These are phyloP conservation scores for Eupithecia subfuscata DNA, from an alignment of 2,888 invertebrate species.

Conservation along the genomic window DNA sequence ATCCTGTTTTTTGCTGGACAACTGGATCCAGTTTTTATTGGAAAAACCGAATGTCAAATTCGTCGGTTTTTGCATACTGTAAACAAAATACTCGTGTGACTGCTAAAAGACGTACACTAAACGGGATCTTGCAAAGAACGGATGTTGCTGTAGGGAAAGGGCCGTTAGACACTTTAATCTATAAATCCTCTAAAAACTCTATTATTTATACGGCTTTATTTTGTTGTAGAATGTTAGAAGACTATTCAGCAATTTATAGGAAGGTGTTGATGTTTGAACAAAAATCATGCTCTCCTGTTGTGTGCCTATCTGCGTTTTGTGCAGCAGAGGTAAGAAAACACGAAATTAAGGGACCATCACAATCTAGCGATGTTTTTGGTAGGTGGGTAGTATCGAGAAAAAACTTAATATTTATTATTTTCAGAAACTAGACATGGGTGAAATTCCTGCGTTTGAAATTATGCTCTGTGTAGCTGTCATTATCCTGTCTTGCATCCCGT, in stretches of 20 bases:
- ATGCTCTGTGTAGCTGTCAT: constrained; percentile 8
- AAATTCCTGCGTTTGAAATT: not conserved
- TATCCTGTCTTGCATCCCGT: not conserved
- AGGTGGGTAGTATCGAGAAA: not conserved
- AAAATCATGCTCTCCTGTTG: not conserved
- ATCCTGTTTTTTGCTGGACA: too few relatives aligned
- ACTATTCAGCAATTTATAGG: not conserved
- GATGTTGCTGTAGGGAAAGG: not conserved
- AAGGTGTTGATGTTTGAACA: constrained; percentile 14
- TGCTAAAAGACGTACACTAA: too few relatives aligned
- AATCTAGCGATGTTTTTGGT: not conserved
- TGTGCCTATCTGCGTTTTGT: constrained; percentile 9
- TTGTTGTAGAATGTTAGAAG: constrained; percentile 9
- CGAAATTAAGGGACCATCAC: not conserved
- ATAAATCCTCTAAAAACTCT: not conserved
- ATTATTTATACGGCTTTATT: not conserved
- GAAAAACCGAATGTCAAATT: too few relatives aligned
- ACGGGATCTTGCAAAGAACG: not conserved
- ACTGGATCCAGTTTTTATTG: too few relatives aligned
- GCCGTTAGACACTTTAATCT: not conserved
- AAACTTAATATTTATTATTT: not conserved
- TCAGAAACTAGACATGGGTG: constrained; percentile 9
- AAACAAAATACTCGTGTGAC: too few relatives aligned
- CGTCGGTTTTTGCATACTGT: too few relatives aligned
- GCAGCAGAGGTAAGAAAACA: constrained; percentile 9